Conservation (phyloP, 1,140 invertebrate species). For the Ladona fulva region DNA sequence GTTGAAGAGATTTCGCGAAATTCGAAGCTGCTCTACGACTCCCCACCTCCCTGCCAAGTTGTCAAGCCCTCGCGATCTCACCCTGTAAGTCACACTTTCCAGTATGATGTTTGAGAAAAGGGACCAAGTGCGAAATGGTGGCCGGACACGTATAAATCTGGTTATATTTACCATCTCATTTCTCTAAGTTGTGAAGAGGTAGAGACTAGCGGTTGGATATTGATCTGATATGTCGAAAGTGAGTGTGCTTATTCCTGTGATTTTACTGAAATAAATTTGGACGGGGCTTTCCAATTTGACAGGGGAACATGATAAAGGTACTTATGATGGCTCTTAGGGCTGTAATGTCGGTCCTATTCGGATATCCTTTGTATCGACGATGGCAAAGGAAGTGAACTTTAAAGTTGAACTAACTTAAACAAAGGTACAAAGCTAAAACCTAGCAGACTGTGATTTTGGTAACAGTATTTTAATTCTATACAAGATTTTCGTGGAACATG, state of each 20-base stretch:
- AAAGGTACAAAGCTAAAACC: neutral
- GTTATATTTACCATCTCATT: neutral
- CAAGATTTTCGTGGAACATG: neutral
- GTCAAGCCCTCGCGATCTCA: neutral
- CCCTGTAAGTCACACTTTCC: neutral
- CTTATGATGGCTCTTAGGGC: neutral
- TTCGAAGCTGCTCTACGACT: constrained; percentile 4
- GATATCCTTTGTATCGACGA: neutral
- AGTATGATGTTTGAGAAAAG: neutral
- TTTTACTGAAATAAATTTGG: neutral
- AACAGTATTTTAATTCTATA: constrained; percentile 4
- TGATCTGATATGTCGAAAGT: neutral
- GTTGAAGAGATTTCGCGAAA: constrained; percentile 23
- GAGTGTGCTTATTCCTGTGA: constrained; percentile 4
- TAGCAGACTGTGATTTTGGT: constrained; percentile 9
- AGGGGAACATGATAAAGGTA: neutral
- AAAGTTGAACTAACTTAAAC: neutral
- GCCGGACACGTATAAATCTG: neutral
- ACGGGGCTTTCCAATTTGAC: neutral
- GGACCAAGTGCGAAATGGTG: neutral
- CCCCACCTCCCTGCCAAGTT: constrained; percentile 6
- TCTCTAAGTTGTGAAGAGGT: neutral
- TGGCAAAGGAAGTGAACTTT: neutral
- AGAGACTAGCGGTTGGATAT: neutral
- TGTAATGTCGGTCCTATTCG: neutral